Percentiles rank a stretch among this genome's conserved stretches.
These are phyloP conservation scores for Monodelphis domestica DNA, from an alignment of 2,797 vertebrate species.

Conservation along the genomic window DNA sequence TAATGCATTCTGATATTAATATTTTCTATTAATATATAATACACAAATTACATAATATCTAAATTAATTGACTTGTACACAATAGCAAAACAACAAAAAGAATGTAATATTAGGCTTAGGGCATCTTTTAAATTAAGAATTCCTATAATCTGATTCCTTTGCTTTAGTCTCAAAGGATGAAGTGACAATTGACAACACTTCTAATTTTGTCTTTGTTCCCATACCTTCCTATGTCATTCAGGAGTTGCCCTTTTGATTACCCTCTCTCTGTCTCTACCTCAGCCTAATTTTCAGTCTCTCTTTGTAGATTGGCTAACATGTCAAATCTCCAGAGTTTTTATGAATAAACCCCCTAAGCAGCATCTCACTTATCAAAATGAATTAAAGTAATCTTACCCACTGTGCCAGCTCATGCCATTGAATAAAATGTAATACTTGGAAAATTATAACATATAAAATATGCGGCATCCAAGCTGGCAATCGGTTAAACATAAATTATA, in stretches of 20 bases:
- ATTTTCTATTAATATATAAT: too few species aligned
- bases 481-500: slow-evolving; percentile 71
- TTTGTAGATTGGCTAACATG: too few species aligned
- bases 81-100: slow-evolving; percentile 54
- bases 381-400: slow-evolving; percentile 71
- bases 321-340: slow-evolving; percentile 50
- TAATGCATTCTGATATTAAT: too few species aligned
- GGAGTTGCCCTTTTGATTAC: too few species aligned
- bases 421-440: slow-evolving; percentile 78
- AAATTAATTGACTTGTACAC: slow-evolving; percentile 51
- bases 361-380: slow-evolving; percentile 62
- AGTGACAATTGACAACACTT: too few species aligned
- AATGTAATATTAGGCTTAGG: slow-evolving; percentile 46
- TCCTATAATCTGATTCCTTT: too few species aligned
- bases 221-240: too few species aligned
- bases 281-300: too few species aligned
- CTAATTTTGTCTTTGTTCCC: too few species aligned
- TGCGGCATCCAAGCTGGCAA: slow-evolving; percentile 59
- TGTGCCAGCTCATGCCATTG: slow-evolving; percentile 73
- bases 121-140: slow-evolving; percentile 49
- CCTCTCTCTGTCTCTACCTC: too few species aligned
- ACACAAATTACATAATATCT: too few species aligned
- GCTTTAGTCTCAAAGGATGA: too few species aligned
- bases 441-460: slow-evolving; percentile 57
- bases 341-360: slow-evolving; percentile 55